Base-by-base conservation (phyloP, 2,797 vertebrate genomes). In the Oryzias sinensis region DNA sequence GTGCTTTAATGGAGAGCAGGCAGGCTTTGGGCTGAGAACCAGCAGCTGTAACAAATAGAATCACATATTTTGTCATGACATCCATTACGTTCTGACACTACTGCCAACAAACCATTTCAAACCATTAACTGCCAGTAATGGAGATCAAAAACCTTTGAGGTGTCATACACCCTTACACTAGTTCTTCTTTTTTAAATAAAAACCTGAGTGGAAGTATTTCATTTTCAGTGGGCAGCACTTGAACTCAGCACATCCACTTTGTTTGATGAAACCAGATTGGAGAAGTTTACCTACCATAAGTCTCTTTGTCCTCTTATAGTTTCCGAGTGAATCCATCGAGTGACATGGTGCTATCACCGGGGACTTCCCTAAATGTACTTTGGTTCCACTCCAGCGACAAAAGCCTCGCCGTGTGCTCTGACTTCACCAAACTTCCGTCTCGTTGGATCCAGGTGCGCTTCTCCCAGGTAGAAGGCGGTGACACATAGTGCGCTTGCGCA, bases 401-500 rank as follows among this genome's bases (percentile, higher is more conserved):
- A 62, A 48, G 56, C 53, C 69, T 64, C 45, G 18, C 17, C 43
- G 11, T 6, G 42, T 49, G 15, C 20, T 69, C 43, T 44, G 61
- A 56, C 65, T 70, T 44, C 43, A 52, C 57, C 43, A 61, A 78
- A 91, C 91, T 93, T 94, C 93, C 92, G 93, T 89, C 84, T 93
- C 76, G 88, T 70, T 91, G 88, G 89, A 87, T 86, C 89, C 91
- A 94, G 93, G 93, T 94, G 92, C 50, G 88, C 77, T 83, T 40
- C 62, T 60, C 77, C 80, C 91, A 93, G 93, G 91, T 92, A 91
- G 74, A 79, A 70, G 84, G 82, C 60, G 87, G 80, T 43, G 86
- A 80, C 77, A 40, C 25, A 25, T 16, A 61, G n/a, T 22, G 81
- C 90, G 90, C 89, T 2, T 90, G 90, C 91, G 91, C 86, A 85